These are phyloP conservation scores for Tinea trinotella DNA, from an alignment of 2,888 invertebrate species.

Conservation along the genomic window DNA sequence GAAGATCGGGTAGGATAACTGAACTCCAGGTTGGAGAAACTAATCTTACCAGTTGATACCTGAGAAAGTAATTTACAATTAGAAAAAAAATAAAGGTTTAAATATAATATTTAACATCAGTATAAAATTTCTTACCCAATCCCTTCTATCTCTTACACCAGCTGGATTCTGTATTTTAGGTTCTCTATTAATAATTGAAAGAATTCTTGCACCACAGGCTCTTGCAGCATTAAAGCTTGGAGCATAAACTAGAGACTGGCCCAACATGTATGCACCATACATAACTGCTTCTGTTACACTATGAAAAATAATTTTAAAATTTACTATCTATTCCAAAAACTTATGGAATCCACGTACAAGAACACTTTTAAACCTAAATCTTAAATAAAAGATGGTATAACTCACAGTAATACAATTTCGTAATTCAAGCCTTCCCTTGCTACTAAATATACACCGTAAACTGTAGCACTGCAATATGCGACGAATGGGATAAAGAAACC, in stretches of 20 bases:
- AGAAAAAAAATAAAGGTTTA: too few relatives aligned
- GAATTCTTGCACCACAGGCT: constrained; percentile 48
- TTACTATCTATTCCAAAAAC: background rate
- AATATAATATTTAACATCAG: background rate
- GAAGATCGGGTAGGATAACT: constrained; percentile 85
- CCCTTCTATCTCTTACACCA: constrained; percentile 42
- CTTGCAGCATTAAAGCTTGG: constrained; percentile 83
- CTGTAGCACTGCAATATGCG: constrained; percentile 78
- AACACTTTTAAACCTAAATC: too few relatives aligned
- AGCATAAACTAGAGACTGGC: constrained; percentile 82
- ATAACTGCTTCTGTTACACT: constrained; percentile 83
- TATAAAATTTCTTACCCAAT: constrained; percentile 24
- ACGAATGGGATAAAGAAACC: constrained; percentile 80
- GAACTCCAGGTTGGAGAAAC: constrained; percentile 79
- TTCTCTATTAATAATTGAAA: constrained; percentile 43
- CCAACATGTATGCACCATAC: constrained; percentile 85
- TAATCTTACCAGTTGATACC: constrained; percentile 76
- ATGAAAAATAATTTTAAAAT: background rate
- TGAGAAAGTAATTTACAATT: constrained; percentile 39
- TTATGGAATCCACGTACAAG: too few relatives aligned
- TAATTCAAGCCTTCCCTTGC: constrained; percentile 74
- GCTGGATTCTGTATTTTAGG: constrained; percentile 48
- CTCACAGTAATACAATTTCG: constrained; percentile 77
- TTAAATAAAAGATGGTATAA: constrained; percentile 23
- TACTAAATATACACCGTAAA: constrained; percentile 79